phyloP scores from a whole-genome alignment of 23 tunicate genomes.

The Phallusia fumigata region DNA sequence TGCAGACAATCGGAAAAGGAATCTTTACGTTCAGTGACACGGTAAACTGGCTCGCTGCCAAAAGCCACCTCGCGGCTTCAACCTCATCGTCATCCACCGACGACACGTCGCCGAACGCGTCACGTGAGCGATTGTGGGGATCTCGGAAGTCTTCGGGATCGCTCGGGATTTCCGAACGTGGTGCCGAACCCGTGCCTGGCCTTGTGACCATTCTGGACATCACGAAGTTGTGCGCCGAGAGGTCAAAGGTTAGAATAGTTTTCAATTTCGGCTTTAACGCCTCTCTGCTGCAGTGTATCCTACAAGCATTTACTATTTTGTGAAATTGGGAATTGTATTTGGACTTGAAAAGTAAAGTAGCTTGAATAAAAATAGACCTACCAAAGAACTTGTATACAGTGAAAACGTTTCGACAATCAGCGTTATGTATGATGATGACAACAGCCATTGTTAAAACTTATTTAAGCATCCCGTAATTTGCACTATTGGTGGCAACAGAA shows the following conservation, averaged over 20 bases:
- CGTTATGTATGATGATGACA: no score
- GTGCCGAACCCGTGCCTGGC: slow-evolving; percentile 38
- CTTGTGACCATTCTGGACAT: slow-evolving; percentile 67
- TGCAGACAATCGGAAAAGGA: slow-evolving; percentile 76
- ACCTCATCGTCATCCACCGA: not conserved
- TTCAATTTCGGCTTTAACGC: no score
- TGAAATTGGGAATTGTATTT: no score
- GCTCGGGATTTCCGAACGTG: slow-evolving; percentile 1
- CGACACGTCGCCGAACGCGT: slow-evolving; percentile 18
- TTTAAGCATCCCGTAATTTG: no score
- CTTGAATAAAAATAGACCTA: no score
- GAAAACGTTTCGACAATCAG: no score
- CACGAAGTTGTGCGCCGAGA: slow-evolving; percentile 1
- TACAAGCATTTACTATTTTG: no score
- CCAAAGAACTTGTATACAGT: no score
- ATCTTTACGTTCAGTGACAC: slow-evolving; percentile 72
- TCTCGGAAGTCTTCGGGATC: slow-evolving; percentile 21
- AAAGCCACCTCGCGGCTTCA: slow-evolving; percentile 39
- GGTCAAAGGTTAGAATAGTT: not conserved
- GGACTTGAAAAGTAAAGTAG: no score
- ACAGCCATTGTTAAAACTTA: no score
- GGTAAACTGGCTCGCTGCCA: slow-evolving; percentile 84
- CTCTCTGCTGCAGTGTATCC: no score
- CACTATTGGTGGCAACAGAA: no score
- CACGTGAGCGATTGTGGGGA: slow-evolving; percentile 35